Evolutionary conservation across 2,888 invertebrate species (phyloP).

Genomic region (Agriopis marginaria): DNA sequence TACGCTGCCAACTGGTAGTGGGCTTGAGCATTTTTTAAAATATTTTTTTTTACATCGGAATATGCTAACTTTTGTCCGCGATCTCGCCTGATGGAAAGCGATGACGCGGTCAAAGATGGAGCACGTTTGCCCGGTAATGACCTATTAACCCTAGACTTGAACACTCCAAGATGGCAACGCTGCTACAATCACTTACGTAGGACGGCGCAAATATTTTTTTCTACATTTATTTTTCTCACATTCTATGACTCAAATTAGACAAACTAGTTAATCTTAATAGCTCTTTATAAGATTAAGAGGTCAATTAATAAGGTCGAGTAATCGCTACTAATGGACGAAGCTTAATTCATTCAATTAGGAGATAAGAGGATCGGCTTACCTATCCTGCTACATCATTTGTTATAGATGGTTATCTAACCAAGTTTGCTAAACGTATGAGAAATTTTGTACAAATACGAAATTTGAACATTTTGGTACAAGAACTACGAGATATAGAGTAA

Average conservation of each 20-base stretch:
- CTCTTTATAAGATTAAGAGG: constrained; percentile 58
- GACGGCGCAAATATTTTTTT: background rate
- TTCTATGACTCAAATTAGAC: constrained; percentile 27
- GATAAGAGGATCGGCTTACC: constrained; percentile 45
- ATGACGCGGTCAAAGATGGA: too few relatives aligned
- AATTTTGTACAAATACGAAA: background rate
- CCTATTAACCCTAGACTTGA: too few relatives aligned
- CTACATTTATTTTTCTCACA: constrained; percentile 6
- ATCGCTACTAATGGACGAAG: constrained; percentile 52
- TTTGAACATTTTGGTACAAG: background rate
- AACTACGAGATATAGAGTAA: background rate
- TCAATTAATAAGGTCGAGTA: constrained; percentile 59
- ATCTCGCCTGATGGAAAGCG: too few relatives aligned
- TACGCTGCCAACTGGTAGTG: too few relatives aligned
- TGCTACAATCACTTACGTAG: too few relatives aligned
- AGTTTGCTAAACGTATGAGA: background rate
- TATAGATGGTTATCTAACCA: constrained; percentile 14
- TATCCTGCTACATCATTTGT: constrained; percentile 28
- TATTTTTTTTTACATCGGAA: too few relatives aligned
- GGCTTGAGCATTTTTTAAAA: too few relatives aligned
- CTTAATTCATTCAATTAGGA: constrained; percentile 56
- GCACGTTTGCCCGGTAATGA: too few relatives aligned
- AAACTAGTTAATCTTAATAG: constrained; percentile 36
- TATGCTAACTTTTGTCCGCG: too few relatives aligned
- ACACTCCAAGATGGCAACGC: too few relatives aligned